phyloP scores from a whole-genome alignment of 2,113 vertebrate genomes.

The Gobio gobio region DNA sequence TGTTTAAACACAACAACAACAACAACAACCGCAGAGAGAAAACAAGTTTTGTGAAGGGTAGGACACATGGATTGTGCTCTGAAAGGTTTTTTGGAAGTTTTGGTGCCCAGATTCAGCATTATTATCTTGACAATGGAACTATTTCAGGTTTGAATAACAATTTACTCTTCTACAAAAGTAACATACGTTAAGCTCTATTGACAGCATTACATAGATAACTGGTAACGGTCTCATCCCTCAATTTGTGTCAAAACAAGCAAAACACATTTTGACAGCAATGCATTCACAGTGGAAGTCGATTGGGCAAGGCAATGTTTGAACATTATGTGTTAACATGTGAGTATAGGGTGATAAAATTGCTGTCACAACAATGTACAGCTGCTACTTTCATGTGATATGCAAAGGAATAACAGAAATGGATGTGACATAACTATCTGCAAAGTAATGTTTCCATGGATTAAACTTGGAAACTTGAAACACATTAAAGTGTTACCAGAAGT shows the following conservation, averaged over 20 bases:
- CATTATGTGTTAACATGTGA: neutral
- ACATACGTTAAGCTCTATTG: neutral
- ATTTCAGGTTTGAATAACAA: neutral
- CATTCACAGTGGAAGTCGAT: neutral
- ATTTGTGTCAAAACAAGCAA: neutral
- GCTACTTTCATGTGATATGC: neutral
- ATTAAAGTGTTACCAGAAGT: neutral
- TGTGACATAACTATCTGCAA: neutral
- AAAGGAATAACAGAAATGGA: neutral
- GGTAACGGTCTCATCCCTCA: neutral
- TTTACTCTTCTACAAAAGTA: neutral
- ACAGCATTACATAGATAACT: neutral
- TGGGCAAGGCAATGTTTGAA: neutral
- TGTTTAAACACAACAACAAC: slow-evolving; percentile 16
- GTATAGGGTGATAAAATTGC: neutral
- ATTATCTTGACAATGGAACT: neutral
- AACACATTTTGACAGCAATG: neutral
- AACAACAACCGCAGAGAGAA: slow-evolving; percentile 19
- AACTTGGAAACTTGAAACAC: neutral
- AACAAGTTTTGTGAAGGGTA: neutral
- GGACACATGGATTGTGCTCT: neutral
- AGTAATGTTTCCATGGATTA: neutral
- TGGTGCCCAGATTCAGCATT: neutral
- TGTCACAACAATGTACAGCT: neutral
- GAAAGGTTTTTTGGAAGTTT: neutral